Evolutionary conservation across 2,797 vertebrate species (phyloP).

Genomic region (Antennarius maculatus): DNA sequence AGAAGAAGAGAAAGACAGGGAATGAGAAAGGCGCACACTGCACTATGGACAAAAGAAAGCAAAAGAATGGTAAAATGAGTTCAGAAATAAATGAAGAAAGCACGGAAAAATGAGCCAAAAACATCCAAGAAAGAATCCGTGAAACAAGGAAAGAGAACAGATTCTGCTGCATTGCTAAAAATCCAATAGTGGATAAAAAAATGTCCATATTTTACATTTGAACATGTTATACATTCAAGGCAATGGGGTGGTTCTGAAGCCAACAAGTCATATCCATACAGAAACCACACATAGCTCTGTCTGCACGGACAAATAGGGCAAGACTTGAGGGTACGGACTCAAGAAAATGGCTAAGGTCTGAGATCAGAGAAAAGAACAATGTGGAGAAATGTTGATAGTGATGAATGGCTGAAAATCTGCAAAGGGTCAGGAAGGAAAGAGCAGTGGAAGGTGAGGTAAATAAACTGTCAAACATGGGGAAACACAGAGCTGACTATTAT

Average conservation of each 20-base stretch:
- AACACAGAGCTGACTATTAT: background rate
- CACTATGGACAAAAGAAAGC: conserved; percentile 20
- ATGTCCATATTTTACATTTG: conserved; percentile 62
- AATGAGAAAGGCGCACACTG: conserved; percentile 11
- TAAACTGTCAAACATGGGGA: background rate
- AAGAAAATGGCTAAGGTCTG: background rate
- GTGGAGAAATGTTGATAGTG: background rate
- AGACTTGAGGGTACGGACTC: background rate
- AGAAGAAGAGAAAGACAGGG: conserved; percentile 19
- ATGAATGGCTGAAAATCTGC: background rate
- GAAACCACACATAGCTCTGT: conserved; percentile 35
- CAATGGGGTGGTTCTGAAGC: conserved; percentile 63
- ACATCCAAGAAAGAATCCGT: conserved; percentile 31
- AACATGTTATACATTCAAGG: conserved; percentile 66
- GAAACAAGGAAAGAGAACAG: conserved; percentile 16
- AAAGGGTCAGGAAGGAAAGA: background rate
- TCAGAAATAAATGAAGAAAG: conserved; percentile 21
- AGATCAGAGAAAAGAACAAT: background rate
- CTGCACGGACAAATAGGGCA: conserved; percentile 16
- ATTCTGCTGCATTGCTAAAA: conserved; percentile 29
- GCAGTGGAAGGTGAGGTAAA: conserved; percentile 1
- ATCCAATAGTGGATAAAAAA: conserved; percentile 35
- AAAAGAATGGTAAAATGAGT: conserved; percentile 51
- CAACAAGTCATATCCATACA: conserved; percentile 60
- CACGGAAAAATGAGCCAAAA: conserved; percentile 25